These are phyloP conservation scores for Pipistrellus pygmaeus DNA, from an alignment of 2,797 vertebrate species.

Conservation along the genomic window DNA sequence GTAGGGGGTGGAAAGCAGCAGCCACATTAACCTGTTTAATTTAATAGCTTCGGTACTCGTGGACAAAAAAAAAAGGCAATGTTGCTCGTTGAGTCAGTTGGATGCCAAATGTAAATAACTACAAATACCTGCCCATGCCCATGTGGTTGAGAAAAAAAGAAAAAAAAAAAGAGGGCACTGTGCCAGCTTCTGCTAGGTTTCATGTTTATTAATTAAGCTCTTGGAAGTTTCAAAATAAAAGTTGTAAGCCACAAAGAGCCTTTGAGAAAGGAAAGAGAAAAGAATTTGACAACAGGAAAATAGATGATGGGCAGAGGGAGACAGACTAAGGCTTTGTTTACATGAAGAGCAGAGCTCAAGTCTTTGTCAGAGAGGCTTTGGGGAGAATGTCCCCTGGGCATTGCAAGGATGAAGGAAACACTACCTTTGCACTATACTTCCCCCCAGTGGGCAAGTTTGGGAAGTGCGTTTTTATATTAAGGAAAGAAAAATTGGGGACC, in stretches of 20 bases:
- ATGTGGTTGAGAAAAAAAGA: slow-evolving; percentile 71
- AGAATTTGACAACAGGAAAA: neutral
- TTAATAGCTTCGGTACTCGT: slow-evolving; percentile 83
- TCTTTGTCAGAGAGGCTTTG: accelerated
- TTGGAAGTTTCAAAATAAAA: slow-evolving; percentile 79
- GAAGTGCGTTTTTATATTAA: slow-evolving; percentile 51
- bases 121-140: slow-evolving; percentile 82
- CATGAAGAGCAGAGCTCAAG: neutral
- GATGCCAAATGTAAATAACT: slow-evolving; percentile 88
- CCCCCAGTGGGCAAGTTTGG: neutral
- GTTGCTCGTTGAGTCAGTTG: slow-evolving; percentile 84
- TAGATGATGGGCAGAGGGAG: neutral
- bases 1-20: slow-evolving; percentile 83
- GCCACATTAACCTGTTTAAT: slow-evolving; percentile 90
- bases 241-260: slow-evolving; percentile 70
- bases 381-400: neutral
- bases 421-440: slow-evolving; percentile 72
- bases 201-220: slow-evolving; percentile 87
- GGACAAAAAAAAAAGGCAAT: slow-evolving; percentile 30
- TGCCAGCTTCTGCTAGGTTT: slow-evolving; percentile 81
- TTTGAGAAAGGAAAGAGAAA: neutral
- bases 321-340: neutral
- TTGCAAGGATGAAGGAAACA: accelerated
- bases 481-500: neutral
- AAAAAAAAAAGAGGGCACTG: slow-evolving; percentile 55